Evolutionary conservation across 2,888 invertebrate species (phyloP), one percentile per base, ranked within the genome.

Genomic region (Busseola fusca): DNA sequence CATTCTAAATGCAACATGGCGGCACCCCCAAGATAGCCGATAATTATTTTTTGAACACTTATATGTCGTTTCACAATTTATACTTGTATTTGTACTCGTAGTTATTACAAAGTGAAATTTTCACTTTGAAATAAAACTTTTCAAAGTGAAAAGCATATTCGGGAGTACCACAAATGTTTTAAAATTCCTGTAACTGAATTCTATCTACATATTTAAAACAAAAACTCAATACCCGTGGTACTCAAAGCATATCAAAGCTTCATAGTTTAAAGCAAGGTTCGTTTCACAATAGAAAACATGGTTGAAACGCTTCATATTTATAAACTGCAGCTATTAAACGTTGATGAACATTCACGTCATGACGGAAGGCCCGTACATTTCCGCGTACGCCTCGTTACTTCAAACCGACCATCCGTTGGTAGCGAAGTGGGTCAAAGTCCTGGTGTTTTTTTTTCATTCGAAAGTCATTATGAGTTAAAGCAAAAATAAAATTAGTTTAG

Each of bases 361-460:
- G 79, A 34, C 62, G 68, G 50, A 48, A n/a, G 25, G 34, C 42
- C 42, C 18, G 62, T 64, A 62, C 42, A 56, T 82, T 78, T 68
- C 82, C 78, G 73, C 30, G 56, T 27, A 78, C 64, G 79, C 74
- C 56, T 68, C 74, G 82, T 79, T 78, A 78, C 65, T 63, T 54
- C 62, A 62, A 72, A 76, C 78, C 81, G 4, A 54, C 68, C 65
- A 68, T 65, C 64, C 79, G 68, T 59, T 37, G 34, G 78, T 30
- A 58, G 48, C 27, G 10, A 78, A 78, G 57, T 78, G 64, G 82
- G 73, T 78, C 66, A 72, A 78, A 77, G 71, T 64, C 52, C 60
- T 67, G 45, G 42, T 63, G 34, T 48, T 78, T 64, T 77, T 82
- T 67, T 77, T 82, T 65, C 58, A 78, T 72, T 82, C 12, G 27